Conservation (phyloP, 2,113 vertebrate species). For the Leucoraja erinaceus region DNA sequence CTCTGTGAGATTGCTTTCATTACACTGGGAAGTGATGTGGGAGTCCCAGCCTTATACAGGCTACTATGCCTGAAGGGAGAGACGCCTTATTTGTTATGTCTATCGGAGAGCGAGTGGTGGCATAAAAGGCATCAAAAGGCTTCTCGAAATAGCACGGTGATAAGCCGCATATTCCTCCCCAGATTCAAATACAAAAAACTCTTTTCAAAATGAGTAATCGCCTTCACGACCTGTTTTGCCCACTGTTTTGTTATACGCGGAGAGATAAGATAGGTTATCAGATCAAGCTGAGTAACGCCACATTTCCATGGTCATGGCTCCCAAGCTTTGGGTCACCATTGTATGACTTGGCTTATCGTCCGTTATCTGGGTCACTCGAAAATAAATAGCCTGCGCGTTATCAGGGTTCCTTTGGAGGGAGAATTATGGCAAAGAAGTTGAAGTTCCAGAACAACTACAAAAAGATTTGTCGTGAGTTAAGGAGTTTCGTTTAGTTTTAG, state of each 20-base stretch:
- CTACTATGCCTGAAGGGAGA: background rate
- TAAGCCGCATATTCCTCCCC: background rate
- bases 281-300: background rate
- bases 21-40: slow-evolving; percentile 12
- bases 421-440: background rate
- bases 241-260: background rate
- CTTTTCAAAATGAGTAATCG: background rate
- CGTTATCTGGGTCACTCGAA: background rate
- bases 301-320: background rate
- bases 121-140: background rate
- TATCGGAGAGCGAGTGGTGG: background rate
- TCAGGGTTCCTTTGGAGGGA: background rate
- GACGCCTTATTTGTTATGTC: slow-evolving; percentile 25
- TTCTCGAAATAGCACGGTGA: slow-evolving; percentile 12
- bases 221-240: background rate
- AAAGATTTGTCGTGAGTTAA: background rate
- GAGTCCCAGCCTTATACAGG: background rate
- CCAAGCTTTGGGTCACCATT: background rate
- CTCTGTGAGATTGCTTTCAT: too few species aligned
- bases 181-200: background rate
- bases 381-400: background rate
- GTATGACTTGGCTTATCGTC: background rate
- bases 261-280: slow-evolving; percentile 1
- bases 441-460: background rate
- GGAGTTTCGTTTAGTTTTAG: background rate